Conservation (phyloP, 2,113 vertebrate genomes). For the Ophthalmolycus amberensis region DNA sequence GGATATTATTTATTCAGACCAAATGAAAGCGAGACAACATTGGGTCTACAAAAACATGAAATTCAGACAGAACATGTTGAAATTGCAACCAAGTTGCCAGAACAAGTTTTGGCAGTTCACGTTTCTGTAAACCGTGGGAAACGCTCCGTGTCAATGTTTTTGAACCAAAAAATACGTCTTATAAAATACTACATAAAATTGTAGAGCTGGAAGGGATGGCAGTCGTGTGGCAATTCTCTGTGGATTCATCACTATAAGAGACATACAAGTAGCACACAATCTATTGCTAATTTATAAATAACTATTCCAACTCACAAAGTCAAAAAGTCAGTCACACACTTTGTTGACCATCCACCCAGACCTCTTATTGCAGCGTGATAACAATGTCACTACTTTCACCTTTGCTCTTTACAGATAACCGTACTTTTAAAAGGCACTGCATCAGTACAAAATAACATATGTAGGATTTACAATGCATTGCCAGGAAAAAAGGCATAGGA, state of each 20-base stretch:
- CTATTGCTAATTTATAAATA: neutral
- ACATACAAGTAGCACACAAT: neutral
- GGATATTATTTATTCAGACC: slow-evolving; percentile 4
- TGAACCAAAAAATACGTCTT: neutral
- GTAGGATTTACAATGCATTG: neutral
- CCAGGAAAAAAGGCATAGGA: neutral
- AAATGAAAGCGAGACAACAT: neutral
- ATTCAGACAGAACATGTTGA: neutral
- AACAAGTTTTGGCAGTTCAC: neutral
- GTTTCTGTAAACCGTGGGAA: neutral
- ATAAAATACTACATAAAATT: neutral
- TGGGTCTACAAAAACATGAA: neutral
- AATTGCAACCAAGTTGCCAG: neutral
- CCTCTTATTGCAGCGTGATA: neutral
- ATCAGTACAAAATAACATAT: neutral
- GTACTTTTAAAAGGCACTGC: neutral
- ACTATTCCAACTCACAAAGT: neutral
- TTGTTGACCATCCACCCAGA: neutral
- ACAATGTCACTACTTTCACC: neutral
- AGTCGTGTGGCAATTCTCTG: neutral
- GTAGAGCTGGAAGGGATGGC: neutral
- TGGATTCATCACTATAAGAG: neutral
- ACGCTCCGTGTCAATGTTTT: neutral
- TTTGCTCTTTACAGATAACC: neutral
- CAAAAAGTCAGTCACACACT: neutral